phyloP scores from a whole-genome alignment of 1,140 invertebrate species.

The Scaptodrosophila lebanonensis region DNA sequence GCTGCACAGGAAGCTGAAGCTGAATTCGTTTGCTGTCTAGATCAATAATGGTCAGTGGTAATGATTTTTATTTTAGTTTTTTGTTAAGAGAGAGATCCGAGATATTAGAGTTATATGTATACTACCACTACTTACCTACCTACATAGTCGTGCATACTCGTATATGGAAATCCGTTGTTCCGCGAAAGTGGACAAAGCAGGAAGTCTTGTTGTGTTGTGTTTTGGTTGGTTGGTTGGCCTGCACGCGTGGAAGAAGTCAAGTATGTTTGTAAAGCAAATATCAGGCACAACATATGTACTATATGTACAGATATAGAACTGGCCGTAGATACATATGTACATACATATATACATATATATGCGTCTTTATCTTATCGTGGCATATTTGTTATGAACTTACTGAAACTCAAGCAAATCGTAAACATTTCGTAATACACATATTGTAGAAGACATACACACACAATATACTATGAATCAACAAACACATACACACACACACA shows the following conservation, averaged over 20 bases:
- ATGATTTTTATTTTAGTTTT: too few relatives aligned
- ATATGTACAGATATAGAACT: constrained; percentile 2
- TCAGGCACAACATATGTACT: constrained; percentile 19
- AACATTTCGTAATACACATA: constrained; percentile 70
- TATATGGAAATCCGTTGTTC: neutral
- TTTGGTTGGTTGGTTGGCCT: too few relatives aligned
- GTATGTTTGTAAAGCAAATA: constrained; percentile 12
- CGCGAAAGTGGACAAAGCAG: constrained; percentile 1
- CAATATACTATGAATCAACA: neutral
- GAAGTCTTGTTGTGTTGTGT: constrained; percentile 3
- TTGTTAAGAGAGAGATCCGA: neutral
- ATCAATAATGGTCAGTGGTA: constrained; percentile 38
- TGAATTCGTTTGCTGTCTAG: constrained; percentile 21
- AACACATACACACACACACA: constrained; percentile 12
- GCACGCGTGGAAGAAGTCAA: constrained; percentile 10
- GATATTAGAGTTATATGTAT: too few relatives aligned
- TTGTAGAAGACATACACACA: constrained; percentile 44
- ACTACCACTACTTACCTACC: too few relatives aligned
- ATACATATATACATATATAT: neutral
- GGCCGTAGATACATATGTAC: constrained; percentile 5
- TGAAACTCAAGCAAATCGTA: constrained; percentile 71
- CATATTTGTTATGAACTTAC: constrained; percentile 74
- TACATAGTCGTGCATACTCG: too few relatives aligned
- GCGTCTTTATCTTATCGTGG: constrained; percentile 63
- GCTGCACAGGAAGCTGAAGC: constrained; percentile 61